phyloP scores from a whole-genome alignment of 1,140 invertebrate species.

The Listronotus oregonensis region DNA sequence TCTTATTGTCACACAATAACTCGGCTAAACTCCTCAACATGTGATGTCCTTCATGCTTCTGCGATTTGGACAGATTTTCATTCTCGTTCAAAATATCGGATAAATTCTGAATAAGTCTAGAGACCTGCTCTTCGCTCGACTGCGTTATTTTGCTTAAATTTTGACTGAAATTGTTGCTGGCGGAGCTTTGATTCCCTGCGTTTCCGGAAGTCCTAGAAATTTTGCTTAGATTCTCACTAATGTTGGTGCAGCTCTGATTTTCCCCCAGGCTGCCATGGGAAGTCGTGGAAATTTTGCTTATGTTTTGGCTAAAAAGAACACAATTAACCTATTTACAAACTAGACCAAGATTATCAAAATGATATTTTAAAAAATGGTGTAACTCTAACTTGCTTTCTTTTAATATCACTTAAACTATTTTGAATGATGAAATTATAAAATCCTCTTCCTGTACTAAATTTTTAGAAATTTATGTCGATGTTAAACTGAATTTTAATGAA shows the following conservation, averaged over 20 bases:
- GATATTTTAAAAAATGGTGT: too few species aligned
- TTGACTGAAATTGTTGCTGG: conserved; percentile 4
- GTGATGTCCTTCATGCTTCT: background rate
- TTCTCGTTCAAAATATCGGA: conserved; percentile 4
- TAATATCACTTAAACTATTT: too few species aligned
- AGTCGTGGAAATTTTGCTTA: conserved; percentile 2
- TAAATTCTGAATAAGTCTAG: conserved; percentile 4
- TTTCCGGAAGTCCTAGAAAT: background rate
- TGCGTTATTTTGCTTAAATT: conserved; percentile 4
- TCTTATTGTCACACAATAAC: background rate
- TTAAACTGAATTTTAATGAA: too few species aligned
- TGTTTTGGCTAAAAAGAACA: background rate
- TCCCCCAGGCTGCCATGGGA: too few species aligned
- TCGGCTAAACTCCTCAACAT: background rate
- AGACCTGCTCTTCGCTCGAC: background rate
- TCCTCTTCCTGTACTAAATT: too few species aligned
- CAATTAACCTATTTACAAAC: too few species aligned
- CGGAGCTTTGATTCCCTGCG: background rate
- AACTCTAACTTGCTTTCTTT: too few species aligned
- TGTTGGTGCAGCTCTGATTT: background rate
- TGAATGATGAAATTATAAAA: too few species aligned
- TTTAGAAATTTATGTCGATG: too few species aligned
- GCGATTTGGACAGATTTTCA: background rate
- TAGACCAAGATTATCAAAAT: too few species aligned
- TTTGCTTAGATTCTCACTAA: background rate